These are phyloP conservation scores for Chrysolina americana DNA, from an alignment of 2,888 invertebrate genomes.

Conservation along the genomic window DNA sequence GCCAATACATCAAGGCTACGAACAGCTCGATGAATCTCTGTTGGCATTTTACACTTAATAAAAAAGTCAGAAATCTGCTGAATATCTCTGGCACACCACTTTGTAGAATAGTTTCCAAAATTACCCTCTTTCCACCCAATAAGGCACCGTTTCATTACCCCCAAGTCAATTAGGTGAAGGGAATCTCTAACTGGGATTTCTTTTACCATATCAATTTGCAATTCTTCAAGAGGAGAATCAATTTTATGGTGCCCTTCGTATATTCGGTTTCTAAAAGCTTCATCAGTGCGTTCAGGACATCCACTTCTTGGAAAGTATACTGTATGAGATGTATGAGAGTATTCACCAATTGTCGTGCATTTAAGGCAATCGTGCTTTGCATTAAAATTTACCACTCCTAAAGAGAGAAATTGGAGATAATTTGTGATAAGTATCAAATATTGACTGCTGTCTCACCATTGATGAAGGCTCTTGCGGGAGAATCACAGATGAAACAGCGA, in stretches of 20 bases:
- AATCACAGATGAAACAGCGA: not conserved
- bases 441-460: too few relatives aligned
- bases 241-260: slow-evolving; percentile 35
- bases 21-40: slow-evolving; percentile 33
- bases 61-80: slow-evolving; percentile 30
- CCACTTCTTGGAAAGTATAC: slow-evolving; percentile 31
- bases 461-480: too few relatives aligned
- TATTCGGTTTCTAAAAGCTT: slow-evolving; percentile 21
- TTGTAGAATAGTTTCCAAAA: slow-evolving; percentile 27
- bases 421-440: too few relatives aligned
- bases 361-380: slow-evolving; percentile 43
- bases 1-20: slow-evolving; percentile 31
- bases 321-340: slow-evolving; percentile 48
- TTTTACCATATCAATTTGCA: slow-evolving; percentile 33
- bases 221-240: not conserved
- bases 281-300: slow-evolving; percentile 27
- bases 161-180: slow-evolving; percentile 36
- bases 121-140: slow-evolving; percentile 32
- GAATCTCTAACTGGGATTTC: slow-evolving; percentile 35
- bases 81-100: slow-evolving; percentile 31
- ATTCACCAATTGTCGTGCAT: slow-evolving; percentile 46
- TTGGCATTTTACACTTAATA: slow-evolving; percentile 34
- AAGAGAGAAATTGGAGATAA: slow-evolving; percentile 22
- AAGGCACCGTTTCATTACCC: slow-evolving; percentile 36
- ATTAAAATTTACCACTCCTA: slow-evolving; percentile 51